Conservation (phyloP, 2,113 vertebrate genomes). For the Coryphaenoides rupestris region DNA sequence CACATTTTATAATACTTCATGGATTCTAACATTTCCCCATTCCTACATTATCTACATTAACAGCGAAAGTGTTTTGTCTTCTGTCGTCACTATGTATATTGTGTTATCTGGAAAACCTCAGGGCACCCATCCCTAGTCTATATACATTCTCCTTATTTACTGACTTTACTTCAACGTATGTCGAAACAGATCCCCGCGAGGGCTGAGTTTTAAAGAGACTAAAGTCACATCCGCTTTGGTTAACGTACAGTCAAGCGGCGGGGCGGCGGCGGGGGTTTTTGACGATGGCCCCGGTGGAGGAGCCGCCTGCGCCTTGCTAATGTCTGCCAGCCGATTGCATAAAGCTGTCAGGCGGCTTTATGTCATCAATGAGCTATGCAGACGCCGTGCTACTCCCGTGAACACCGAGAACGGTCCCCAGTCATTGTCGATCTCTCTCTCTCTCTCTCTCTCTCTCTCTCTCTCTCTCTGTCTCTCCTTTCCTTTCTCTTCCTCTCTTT, state of each 20-base stretch:
- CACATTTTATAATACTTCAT: too few species aligned
- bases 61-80: too few species aligned
- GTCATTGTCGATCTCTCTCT: neutral
- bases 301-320: slow-evolving; percentile 31
- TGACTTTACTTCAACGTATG: too few species aligned
- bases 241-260: slow-evolving; percentile 26
- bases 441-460: too few species aligned
- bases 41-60: too few species aligned
- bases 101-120: too few species aligned
- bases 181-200: slow-evolving; percentile 36
- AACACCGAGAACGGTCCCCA: slow-evolving; percentile 28
- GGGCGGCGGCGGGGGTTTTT: slow-evolving; percentile 23
- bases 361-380: slow-evolving; percentile 45
- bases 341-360: slow-evolving; percentile 55
- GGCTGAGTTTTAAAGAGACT: slow-evolving; percentile 40
- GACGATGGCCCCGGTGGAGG: neutral
- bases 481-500: too few species aligned
- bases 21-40: too few species aligned
- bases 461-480: slow-evolving; percentile 1
- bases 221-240: slow-evolving; percentile 22
- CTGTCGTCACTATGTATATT: too few species aligned
- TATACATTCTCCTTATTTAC: slow-evolving; percentile 26
- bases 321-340: slow-evolving; percentile 39
- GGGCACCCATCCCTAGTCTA: too few species aligned
- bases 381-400: slow-evolving; percentile 22